phyloP scores from a whole-genome alignment of 2,888 invertebrate genomes.

The Polyploca ridens region DNA sequence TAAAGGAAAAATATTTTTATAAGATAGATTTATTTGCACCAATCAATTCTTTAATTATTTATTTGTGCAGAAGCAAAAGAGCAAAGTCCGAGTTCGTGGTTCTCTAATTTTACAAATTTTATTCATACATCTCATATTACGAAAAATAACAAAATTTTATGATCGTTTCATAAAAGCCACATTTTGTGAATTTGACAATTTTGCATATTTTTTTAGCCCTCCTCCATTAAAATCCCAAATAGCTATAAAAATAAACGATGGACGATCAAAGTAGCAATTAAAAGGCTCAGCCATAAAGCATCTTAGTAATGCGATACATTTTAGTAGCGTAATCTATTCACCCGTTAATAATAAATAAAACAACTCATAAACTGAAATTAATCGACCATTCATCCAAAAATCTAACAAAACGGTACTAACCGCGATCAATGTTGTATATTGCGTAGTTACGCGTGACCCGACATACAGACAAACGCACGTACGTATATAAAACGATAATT shows the following conservation, averaged over 20 bases:
- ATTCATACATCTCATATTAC: too few species aligned
- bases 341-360: constrained; percentile 38
- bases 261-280: background rate
- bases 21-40: too few species aligned
- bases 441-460: constrained; percentile 33
- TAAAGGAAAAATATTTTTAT: too few species aligned
- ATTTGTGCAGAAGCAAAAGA: too few species aligned
- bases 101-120: too few species aligned
- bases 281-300: constrained; percentile 7
- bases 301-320: constrained; percentile 22
- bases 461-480: constrained; percentile 40
- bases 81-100: too few species aligned
- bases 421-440: constrained; percentile 50
- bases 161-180: background rate
- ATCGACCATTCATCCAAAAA: constrained; percentile 53
- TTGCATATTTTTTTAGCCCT: too few species aligned
- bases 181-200: too few species aligned
- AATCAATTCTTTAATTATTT: too few species aligned
- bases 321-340: constrained; percentile 30
- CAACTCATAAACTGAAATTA: constrained; percentile 47
- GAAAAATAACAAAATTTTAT: too few species aligned
- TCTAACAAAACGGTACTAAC: constrained; percentile 35
- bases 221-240: too few species aligned
- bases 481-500: constrained; percentile 62
- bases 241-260: background rate